These are phyloP conservation scores for Gadopsis marmoratus DNA, from an alignment of 2,797 vertebrate genomes.

Conservation along the genomic window DNA sequence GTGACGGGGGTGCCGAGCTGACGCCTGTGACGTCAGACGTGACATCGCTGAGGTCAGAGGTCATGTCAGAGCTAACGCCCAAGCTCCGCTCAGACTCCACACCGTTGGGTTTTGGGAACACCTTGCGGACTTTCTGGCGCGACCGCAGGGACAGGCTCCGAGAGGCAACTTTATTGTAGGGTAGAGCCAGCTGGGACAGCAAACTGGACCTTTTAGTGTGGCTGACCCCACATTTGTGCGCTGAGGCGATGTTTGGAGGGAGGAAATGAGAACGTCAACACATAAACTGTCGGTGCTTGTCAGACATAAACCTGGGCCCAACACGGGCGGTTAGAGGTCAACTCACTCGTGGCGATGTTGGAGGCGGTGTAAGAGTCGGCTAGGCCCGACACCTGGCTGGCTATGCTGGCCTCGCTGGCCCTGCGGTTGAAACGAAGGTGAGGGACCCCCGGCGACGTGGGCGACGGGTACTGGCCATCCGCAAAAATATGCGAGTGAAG, in stretches of 20 bases:
- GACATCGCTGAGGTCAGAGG: constrained; percentile 66
- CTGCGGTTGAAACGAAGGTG: constrained; percentile 90
- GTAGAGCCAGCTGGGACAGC: constrained; percentile 90
- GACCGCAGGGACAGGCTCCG: constrained; percentile 73
- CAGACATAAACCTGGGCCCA: neutral
- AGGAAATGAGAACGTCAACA: constrained; percentile 64
- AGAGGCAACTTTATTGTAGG: constrained; percentile 80
- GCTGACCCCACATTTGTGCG: constrained; percentile 82
- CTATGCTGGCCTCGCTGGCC: constrained; percentile 95
- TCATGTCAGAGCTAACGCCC: constrained; percentile 56
- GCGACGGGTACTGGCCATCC: constrained; percentile 87
- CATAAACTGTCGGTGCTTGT: neutral
- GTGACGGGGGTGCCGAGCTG: constrained; percentile 70
- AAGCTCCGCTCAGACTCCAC: constrained; percentile 71
- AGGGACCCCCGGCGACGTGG: constrained; percentile 86
- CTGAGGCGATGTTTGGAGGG: constrained; percentile 84
- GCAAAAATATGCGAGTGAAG: constrained; percentile 90
- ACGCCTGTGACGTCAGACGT: constrained; percentile 67
- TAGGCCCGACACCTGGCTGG: constrained; percentile 96
- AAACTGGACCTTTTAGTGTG: constrained; percentile 88
- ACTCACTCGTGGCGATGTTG: constrained; percentile 96
- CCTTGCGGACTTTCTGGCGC: constrained; percentile 61
- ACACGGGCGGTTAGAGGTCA: neutral
- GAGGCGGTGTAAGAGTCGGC: constrained; percentile 95
- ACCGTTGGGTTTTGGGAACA: constrained; percentile 85